These are phyloP conservation scores for Brachypterus glaber DNA, from an alignment of 2,888 invertebrate genomes.

Conservation along the genomic window DNA sequence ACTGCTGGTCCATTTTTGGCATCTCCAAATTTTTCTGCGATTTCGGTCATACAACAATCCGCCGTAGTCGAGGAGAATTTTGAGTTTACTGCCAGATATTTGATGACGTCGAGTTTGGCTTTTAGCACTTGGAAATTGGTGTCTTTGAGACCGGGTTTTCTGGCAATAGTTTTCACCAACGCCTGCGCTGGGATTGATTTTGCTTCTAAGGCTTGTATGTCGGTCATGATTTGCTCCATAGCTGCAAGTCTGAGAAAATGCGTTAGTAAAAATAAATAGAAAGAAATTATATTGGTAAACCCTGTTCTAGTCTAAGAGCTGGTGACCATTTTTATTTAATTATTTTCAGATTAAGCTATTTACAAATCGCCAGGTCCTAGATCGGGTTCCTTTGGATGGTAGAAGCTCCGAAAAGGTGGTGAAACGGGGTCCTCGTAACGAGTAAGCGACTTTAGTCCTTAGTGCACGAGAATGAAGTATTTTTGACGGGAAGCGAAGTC, in stretches of 20 bases:
- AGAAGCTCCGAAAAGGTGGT: too few relatives aligned
- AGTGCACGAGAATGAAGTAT: too few relatives aligned
- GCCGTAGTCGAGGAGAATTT: slow-evolving; percentile 62
- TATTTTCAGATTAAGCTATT: too few relatives aligned
- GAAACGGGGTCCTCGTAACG: too few relatives aligned
- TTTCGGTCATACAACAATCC: slow-evolving; percentile 65
- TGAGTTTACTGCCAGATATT: slow-evolving; percentile 66
- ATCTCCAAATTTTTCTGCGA: slow-evolving; percentile 79
- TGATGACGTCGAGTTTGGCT: slow-evolving; percentile 68
- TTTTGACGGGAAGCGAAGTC: too few relatives aligned
- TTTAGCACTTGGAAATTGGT: slow-evolving; percentile 89
- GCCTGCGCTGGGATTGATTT: slow-evolving; percentile 64
- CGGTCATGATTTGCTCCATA: slow-evolving; percentile 60
- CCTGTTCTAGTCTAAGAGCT: too few relatives aligned
- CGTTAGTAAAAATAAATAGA: slow-evolving; percentile 3
- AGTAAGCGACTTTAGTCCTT: too few relatives aligned
- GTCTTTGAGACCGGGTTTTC: slow-evolving; percentile 81
- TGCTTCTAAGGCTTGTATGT: slow-evolving; percentile 52
- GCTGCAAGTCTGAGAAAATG: slow-evolving; percentile 50
- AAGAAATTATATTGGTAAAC: background rate
- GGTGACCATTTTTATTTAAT: too few relatives aligned
- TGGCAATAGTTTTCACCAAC: slow-evolving; percentile 60
- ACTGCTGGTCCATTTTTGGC: slow-evolving; percentile 63
- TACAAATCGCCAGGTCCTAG: too few relatives aligned
- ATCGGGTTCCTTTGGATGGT: too few relatives aligned